Conservation (phyloP, 2,113 vertebrate species). For the Mugil cephalus region DNA sequence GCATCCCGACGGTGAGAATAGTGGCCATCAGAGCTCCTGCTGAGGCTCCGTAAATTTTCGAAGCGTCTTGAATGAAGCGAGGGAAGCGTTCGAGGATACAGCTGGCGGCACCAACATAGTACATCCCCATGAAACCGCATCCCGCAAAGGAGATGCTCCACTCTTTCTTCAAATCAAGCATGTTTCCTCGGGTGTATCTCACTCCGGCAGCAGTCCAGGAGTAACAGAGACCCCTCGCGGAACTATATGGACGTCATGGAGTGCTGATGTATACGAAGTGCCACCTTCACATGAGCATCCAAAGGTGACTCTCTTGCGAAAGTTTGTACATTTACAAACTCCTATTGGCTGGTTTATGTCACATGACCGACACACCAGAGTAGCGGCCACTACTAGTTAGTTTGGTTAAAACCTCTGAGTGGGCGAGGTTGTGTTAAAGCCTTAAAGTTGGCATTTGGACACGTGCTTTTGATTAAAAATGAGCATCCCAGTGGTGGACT, state of each 20-base stretch:
- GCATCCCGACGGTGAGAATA: constrained; percentile 70
- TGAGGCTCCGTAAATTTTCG: constrained; percentile 85
- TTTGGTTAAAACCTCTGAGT: too few relatives aligned
- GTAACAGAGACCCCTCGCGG: too few relatives aligned
- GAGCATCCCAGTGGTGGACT: constrained; percentile 82
- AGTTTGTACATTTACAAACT: rapidly evolving
- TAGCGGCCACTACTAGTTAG: too few relatives aligned
- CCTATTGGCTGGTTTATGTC: constrained; percentile 55
- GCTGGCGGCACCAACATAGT: constrained; percentile 85
- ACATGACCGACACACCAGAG: constrained; percentile 42
- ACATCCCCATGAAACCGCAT: constrained; percentile 90
- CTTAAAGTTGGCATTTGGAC: background rate
- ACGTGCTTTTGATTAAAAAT: constrained; percentile 45
- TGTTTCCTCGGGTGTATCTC: constrained; percentile 31
- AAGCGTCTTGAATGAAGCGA: constrained; percentile 80
- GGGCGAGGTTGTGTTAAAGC: too few relatives aligned
- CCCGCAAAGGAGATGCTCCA: constrained; percentile 91
- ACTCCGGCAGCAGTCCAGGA: background rate
- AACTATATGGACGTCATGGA: too few relatives aligned
- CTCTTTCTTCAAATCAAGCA: constrained; percentile 80
- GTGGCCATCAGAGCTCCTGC: constrained; percentile 86
- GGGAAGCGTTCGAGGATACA: constrained; percentile 87
- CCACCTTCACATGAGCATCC: background rate
- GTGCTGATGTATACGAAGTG: too few relatives aligned
- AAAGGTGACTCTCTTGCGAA: constrained; percentile 35